These are phyloP conservation scores for Gortyna flavago DNA, from an alignment of 2,888 invertebrate species.

Conservation along the genomic window DNA sequence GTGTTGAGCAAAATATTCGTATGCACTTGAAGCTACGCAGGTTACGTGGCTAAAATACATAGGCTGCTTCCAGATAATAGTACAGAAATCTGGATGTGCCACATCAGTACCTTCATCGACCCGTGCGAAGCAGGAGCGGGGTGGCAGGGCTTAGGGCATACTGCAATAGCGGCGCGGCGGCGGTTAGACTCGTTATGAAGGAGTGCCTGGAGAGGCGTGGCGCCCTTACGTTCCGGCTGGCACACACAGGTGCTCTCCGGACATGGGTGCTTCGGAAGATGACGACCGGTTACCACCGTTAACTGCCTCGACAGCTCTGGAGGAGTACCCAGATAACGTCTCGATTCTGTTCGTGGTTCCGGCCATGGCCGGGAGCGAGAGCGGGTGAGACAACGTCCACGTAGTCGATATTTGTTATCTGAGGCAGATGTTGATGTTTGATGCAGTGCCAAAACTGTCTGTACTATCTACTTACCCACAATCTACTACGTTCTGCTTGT, in stretches of 20 bases:
- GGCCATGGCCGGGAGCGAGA: neutral
- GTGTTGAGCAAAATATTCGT: neutral
- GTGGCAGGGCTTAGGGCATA: neutral
- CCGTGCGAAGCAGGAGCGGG: neutral
- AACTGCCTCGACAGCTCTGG: neutral
- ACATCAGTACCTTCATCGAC: neutral
- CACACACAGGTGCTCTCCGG: neutral
- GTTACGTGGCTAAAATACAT: neutral
- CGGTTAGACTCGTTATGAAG: neutral
- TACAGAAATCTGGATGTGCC: neutral
- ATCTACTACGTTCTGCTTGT: slow-evolving; percentile 2
- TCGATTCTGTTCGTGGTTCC: neutral
- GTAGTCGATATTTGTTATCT: neutral
- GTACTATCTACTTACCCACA: neutral
- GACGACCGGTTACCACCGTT: neutral
- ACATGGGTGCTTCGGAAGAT: neutral
- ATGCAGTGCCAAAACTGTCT: neutral
- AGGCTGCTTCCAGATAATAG: neutral
- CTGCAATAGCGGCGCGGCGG: neutral
- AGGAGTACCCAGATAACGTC: neutral
- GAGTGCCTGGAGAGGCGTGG: neutral
- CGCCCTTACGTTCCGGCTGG: neutral
- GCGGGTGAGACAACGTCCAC: neutral
- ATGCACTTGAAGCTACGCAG: neutral
- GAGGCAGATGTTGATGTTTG: neutral